phyloP scores from a whole-genome alignment of 2,888 invertebrate species.

The Malthinus seriepunctatus region DNA sequence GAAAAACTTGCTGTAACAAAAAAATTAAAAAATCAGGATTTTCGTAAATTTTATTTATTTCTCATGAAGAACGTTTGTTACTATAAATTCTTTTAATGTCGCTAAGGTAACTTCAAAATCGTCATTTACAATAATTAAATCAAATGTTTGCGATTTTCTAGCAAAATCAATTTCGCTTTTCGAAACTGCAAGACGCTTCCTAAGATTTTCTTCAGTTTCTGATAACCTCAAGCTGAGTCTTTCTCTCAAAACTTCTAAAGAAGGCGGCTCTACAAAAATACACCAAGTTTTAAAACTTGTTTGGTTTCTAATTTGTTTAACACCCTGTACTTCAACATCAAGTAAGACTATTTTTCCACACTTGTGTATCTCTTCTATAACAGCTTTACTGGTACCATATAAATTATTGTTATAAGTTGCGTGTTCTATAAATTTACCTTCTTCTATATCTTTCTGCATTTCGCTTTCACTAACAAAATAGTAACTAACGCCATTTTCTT shows the following conservation, averaged over 20 bases:
- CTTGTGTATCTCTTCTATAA: slow-evolving; percentile 78
- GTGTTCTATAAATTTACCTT: slow-evolving; percentile 88
- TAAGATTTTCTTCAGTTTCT: slow-evolving; percentile 85
- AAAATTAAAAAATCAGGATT: no score
- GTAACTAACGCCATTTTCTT: slow-evolving; percentile 81
- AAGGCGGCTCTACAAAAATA: slow-evolving; percentile 93
- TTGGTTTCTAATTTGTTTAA: slow-evolving; percentile 62
- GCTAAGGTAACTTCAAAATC: slow-evolving; percentile 75
- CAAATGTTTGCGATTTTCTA: slow-evolving; percentile 74
- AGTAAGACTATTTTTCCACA: slow-evolving; percentile 64
- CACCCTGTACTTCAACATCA: slow-evolving; percentile 39
- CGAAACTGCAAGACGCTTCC: slow-evolving; percentile 77
- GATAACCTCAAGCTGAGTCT: slow-evolving; percentile 81
- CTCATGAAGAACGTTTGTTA: not conserved
- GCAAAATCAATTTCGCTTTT: slow-evolving; percentile 81
- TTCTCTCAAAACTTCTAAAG: slow-evolving; percentile 73
- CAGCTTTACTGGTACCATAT: slow-evolving; percentile 93
- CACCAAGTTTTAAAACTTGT: slow-evolving; percentile 81
- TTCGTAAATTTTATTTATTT: no score
- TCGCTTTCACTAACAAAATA: slow-evolving; percentile 78
- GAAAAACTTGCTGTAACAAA: no score
- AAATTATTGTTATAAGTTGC: slow-evolving; percentile 91
- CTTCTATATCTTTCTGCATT: slow-evolving; percentile 75
- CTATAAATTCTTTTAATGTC: slow-evolving; percentile 58
- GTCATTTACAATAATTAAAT: slow-evolving; percentile 81